These are phyloP conservation scores for Drosophila mimetica DNA, from an alignment of 2,888 invertebrate species.

Conservation along the genomic window DNA sequence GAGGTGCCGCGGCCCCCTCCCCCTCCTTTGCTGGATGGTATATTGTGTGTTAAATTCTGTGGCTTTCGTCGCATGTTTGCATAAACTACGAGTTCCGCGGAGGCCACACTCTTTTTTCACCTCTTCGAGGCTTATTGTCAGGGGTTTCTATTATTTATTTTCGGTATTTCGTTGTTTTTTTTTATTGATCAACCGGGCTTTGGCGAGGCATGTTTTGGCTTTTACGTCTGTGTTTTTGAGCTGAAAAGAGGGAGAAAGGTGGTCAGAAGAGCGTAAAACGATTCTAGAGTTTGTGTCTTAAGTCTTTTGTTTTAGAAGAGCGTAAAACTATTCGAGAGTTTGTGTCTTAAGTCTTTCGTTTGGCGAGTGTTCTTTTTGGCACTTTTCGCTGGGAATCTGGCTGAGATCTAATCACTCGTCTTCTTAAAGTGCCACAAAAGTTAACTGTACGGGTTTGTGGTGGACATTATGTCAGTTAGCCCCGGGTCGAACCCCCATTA, in stretches of 20 bases:
- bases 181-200: constrained; percentile 38
- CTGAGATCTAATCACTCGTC: neutral
- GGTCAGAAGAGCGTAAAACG: constrained; percentile 20
- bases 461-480: constrained; percentile 16
- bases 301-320: constrained; percentile 68
- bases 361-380: neutral
- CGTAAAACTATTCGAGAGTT: neutral
- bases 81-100: constrained; percentile 48
- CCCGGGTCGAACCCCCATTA: constrained; percentile 11
- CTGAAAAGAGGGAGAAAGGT: constrained; percentile 47
- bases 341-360: neutral
- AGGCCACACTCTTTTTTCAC: constrained; percentile 11
- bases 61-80: constrained; percentile 76
- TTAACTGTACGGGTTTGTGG: neutral
- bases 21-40: constrained; percentile 38
- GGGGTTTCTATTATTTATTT: constrained; percentile 28
- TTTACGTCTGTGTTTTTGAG: constrained; percentile 38
- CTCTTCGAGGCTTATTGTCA: constrained; percentile 25
- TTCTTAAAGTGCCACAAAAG: neutral
- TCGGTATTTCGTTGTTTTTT: constrained; percentile 24
- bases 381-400: neutral
- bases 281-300: constrained; percentile 62
- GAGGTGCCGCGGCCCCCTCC: constrained; percentile 16
- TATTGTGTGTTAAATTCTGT: constrained; percentile 56
- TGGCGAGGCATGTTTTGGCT: constrained; percentile 57